Evolutionary conservation across 1,140 invertebrate species (phyloP).

Genomic region (Formica exsecta): DNA sequence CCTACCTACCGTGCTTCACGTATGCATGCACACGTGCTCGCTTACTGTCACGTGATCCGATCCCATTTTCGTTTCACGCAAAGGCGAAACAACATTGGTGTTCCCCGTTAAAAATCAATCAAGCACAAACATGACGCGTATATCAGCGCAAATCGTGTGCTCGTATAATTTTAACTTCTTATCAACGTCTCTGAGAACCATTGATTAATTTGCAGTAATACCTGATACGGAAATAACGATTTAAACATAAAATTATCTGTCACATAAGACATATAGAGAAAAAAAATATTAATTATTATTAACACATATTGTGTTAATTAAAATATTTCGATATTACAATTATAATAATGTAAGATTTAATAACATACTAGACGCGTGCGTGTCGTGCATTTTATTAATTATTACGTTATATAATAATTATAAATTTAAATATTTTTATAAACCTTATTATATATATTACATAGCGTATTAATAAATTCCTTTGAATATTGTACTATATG

Average conservation of each 20-base stretch:
- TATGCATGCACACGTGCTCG: constrained; percentile 71
- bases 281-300: not conserved
- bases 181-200: constrained; percentile 10
- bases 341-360: not conserved
- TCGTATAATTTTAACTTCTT: constrained; percentile 34
- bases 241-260: not conserved
- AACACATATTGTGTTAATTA: not conserved
- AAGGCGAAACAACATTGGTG: constrained; percentile 51
- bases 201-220: constrained; percentile 42
- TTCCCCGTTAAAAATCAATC: constrained; percentile 70
- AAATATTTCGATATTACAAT: not conserved
- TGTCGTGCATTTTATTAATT: not conserved
- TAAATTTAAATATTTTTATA: not conserved
- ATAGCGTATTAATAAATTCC: not conserved
- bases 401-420: not conserved
- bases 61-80: constrained; percentile 71
- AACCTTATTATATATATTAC: not conserved
- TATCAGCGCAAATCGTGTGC: constrained; percentile 26
- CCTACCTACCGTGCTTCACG: constrained; percentile 65
- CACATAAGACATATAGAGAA: not conserved
- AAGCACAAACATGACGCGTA: constrained; percentile 15
- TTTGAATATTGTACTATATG: not conserved
- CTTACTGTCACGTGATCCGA: constrained; percentile 70
- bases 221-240: not conserved
- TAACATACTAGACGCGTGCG: not conserved